These are phyloP conservation scores for Drosophila siamana DNA, from an alignment of 2,888 invertebrate species.

Conservation along the genomic window DNA sequence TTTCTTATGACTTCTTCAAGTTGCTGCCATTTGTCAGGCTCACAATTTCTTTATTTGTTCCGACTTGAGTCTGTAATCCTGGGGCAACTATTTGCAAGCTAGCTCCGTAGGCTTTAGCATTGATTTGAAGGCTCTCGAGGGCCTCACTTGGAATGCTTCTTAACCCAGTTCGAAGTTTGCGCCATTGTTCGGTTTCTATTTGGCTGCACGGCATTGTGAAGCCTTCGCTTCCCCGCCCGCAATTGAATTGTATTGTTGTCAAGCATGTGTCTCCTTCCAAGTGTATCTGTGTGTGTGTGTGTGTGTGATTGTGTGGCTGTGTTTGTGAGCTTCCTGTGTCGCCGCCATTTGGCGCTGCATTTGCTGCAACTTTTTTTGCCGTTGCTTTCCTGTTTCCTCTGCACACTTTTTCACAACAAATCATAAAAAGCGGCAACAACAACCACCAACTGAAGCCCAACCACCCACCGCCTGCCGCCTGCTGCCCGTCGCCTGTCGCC, in stretches of 20 bases:
- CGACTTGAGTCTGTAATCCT: neutral
- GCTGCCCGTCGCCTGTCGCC: neutral
- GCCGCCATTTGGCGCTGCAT: slow-evolving; percentile 57
- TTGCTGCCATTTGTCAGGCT: neutral
- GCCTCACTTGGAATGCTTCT: slow-evolving; percentile 23
- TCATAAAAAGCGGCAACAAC: slow-evolving; percentile 62
- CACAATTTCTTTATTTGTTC: neutral
- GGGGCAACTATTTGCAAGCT: neutral
- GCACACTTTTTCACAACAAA: slow-evolving; percentile 75
- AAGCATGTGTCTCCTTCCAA: slow-evolving; percentile 43
- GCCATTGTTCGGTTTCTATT: slow-evolving; percentile 48
- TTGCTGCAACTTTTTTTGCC: slow-evolving; percentile 56
- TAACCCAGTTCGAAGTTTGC: slow-evolving; percentile 42
- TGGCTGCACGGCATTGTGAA: slow-evolving; percentile 37
- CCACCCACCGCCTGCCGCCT: slow-evolving; percentile 30
- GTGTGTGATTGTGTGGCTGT: slow-evolving; percentile 19
- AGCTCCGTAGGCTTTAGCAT: neutral
- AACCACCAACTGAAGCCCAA: slow-evolving; percentile 25
- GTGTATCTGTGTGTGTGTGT: slow-evolving; percentile 19
- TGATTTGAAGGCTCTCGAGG: slow-evolving; percentile 19
- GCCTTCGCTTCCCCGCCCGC: neutral
- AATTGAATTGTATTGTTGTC: slow-evolving; percentile 56
- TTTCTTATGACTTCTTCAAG: neutral
- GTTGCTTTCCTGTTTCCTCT: slow-evolving; percentile 72
- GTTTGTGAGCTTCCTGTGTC: slow-evolving; percentile 47